Conservation (phyloP, 1,140 invertebrate genomes). For the Apis florea region DNA sequence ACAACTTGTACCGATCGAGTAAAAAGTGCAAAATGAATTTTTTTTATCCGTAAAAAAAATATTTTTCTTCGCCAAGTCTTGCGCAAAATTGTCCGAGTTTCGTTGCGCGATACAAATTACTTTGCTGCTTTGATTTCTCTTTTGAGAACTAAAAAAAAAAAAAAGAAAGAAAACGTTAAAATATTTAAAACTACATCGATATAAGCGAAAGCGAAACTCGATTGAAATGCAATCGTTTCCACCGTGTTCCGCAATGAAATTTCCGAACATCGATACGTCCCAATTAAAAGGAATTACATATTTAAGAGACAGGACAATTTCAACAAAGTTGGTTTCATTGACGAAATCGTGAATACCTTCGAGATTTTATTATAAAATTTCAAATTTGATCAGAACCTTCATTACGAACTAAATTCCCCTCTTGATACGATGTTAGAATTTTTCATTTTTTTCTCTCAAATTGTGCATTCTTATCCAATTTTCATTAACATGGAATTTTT, state of each 20-base stretch:
- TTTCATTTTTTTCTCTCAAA: no score
- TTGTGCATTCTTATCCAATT: neutral
- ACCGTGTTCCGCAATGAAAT: neutral
- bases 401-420: neutral
- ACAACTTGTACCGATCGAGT: no score
- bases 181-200: neutral
- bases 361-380: neutral
- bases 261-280: neutral
- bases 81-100: no score
- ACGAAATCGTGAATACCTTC: conserved; percentile 4
- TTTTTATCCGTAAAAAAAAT: no score
- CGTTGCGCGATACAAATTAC: no score
- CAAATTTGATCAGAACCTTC: neutral
- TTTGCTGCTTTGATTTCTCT: neutral
- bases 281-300: conserved; percentile 11
- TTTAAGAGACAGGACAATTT: conserved; percentile 17
- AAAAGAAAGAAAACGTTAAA: neutral
- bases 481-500: neutral
- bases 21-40: no score
- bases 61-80: no score
- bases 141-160: no score
- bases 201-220: neutral
- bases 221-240: neutral
- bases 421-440: no score
- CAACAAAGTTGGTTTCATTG: neutral